Percentiles rank a stretch among this genome's conserved stretches.
Conservation (phyloP, 2,113 vertebrate species). For the Malurus cyaneus region DNA sequence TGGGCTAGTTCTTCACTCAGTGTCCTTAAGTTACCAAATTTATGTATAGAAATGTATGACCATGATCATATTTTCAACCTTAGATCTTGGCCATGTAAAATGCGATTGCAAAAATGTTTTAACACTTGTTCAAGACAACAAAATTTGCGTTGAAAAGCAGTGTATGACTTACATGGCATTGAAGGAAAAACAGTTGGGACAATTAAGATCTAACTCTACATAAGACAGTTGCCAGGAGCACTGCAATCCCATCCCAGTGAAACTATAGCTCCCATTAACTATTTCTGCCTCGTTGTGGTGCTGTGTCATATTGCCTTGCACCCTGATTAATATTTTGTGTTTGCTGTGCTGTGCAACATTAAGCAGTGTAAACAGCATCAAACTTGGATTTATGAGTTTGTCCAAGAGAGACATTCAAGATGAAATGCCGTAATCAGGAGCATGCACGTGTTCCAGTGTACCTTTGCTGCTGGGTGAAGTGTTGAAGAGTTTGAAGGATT, state of each 20-base stretch:
- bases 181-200: not conserved
- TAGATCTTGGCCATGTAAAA: not conserved
- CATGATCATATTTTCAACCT: accelerated
- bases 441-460: accelerated
- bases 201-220: accelerated
- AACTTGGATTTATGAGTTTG: not conserved
- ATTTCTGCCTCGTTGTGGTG: not conserved
- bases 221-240: not conserved
- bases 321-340: not conserved
- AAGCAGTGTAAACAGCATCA: not conserved
- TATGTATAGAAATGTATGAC: not conserved
- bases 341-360: not conserved
- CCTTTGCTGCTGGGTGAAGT: not conserved
- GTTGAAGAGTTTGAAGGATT: not conserved
- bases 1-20: not conserved
- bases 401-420: not conserved
- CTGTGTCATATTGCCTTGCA: not conserved
- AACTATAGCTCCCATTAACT: not conserved
- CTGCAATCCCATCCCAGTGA: not conserved
- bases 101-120: not conserved
- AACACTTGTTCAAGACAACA: not conserved
- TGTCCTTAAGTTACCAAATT: not conserved
- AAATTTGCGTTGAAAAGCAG: not conserved
- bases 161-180: not conserved
- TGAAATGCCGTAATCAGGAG: not conserved